Percentiles rank a stretch among this genome's conserved stretches.
phyloP scores from a whole-genome alignment of 2,888 invertebrate genomes.

The Altica lythri region DNA sequence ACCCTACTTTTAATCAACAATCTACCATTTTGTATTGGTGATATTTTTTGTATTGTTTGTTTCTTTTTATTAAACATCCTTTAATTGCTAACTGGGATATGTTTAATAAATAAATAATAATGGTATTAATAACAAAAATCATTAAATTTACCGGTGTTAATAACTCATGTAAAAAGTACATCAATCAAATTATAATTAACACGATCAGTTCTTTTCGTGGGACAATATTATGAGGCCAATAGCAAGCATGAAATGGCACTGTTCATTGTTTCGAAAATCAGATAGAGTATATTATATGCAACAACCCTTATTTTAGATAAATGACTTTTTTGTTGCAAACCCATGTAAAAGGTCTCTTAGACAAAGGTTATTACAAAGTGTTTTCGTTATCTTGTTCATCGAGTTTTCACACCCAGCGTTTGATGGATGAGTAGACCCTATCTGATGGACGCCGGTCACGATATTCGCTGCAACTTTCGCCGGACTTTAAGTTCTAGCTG shows the following conservation, averaged over 20 bases:
- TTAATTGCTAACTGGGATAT: too few species aligned
- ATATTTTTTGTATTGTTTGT: too few species aligned
- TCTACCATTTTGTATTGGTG: too few species aligned
- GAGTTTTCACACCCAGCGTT: slow-evolving; percentile 56
- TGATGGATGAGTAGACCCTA: slow-evolving; percentile 57
- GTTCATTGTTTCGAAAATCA: slow-evolving; percentile 45
- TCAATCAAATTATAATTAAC: slow-evolving; percentile 29
- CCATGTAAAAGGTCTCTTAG: slow-evolving; percentile 56
- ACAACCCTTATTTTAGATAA: slow-evolving; percentile 57
- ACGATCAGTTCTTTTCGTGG: slow-evolving; percentile 21
- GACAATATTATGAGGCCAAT: slow-evolving; percentile 19
- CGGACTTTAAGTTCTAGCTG: too few species aligned
- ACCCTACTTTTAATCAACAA: too few species aligned
- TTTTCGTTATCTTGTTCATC: slow-evolving; percentile 57
- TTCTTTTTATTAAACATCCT: too few species aligned
- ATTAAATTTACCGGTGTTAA: slow-evolving; percentile 17
- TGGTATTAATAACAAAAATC: slow-evolving; percentile 16
- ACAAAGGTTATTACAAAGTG: slow-evolving; percentile 57
- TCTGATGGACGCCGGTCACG: slow-evolving; percentile 57
- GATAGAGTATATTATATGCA: slow-evolving; percentile 51
- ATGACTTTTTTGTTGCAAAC: slow-evolving; percentile 56
- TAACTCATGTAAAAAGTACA: slow-evolving; percentile 19
- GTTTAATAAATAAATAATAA: too few species aligned
- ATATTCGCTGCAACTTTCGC: slow-evolving; percentile 37
- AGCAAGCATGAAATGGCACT: slow-evolving; percentile 34